Evolutionary conservation across 2,113 vertebrate genomes (phyloP).

Genomic region (Athene cunicularia): DNA sequence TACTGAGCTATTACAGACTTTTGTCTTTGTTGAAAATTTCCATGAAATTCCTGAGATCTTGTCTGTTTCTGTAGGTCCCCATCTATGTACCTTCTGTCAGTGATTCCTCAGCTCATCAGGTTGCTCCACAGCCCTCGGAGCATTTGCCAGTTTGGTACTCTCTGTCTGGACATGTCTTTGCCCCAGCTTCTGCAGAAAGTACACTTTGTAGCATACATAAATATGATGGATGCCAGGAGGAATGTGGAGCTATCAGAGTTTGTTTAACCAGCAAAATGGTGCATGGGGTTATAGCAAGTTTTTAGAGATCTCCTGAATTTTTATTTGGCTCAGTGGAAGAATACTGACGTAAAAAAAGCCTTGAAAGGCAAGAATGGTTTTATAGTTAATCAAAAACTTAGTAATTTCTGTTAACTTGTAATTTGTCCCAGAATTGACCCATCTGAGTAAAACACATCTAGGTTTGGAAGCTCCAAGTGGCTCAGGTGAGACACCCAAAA

Average conservation of each 20-base stretch:
- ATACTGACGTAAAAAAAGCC: background rate
- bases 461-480: background rate
- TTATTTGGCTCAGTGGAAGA: background rate
- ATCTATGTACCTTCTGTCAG: background rate
- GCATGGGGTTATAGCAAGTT: background rate
- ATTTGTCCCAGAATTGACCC: background rate
- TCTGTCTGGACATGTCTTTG: background rate
- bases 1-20: background rate
- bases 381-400: background rate
- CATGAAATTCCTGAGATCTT: background rate
- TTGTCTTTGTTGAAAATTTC: background rate
- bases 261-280: background rate
- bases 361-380: background rate
- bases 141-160: rapidly evolving
- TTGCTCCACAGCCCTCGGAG: background rate
- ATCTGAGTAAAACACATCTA: background rate
- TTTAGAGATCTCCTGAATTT: background rate
- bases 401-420: background rate
- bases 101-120: background rate
- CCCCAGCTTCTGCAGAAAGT: background rate
- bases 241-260: background rate
- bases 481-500: background rate
- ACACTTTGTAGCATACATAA: background rate
- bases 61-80: background rate
- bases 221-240: background rate